Evolutionary conservation across 2,797 vertebrate genomes (phyloP).

Genomic region (Odontamblyopus rebecca): DNA sequence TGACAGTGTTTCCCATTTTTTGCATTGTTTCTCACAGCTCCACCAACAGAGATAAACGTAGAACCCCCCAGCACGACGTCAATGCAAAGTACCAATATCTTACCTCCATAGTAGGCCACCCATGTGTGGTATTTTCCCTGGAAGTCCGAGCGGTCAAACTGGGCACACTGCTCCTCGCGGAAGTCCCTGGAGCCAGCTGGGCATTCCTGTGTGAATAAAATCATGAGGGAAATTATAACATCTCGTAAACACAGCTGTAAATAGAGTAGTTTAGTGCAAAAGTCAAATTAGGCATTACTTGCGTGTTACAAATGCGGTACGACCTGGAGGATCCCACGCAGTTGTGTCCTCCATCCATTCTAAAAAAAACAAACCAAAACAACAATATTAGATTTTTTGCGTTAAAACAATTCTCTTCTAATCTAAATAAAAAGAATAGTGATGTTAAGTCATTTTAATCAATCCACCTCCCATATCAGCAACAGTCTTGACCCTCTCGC

Average conservation of each 20-base stretch:
- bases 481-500: too few relatives aligned
- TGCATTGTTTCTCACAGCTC: too few relatives aligned
- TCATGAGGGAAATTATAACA: neutral
- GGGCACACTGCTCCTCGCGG: conserved; percentile 88
- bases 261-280: neutral
- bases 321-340: conserved; percentile 85
- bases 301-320: conserved; percentile 81
- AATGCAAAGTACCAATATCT: neutral
- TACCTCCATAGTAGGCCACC: conserved; percentile 91
- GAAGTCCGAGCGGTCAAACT: conserved; percentile 83
- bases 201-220: conserved; percentile 57
- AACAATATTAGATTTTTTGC: neutral
- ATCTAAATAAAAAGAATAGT: neutral
- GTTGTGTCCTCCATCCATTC: conserved; percentile 83
- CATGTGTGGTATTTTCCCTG: conserved; percentile 84
- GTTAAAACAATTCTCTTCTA: too few relatives aligned
- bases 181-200: conserved; percentile 82
- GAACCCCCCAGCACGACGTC: too few relatives aligned
- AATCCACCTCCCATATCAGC: too few relatives aligned
- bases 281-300: conserved; percentile 70
- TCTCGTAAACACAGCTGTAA: neutral
- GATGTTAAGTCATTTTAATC: neutral
- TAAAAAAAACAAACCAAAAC: conserved; percentile 54
- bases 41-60: too few relatives aligned
- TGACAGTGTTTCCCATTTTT: too few relatives aligned